Evolutionary conservation across 2,888 invertebrate genomes (phyloP).

Genomic region (Apantesis nais): DNA sequence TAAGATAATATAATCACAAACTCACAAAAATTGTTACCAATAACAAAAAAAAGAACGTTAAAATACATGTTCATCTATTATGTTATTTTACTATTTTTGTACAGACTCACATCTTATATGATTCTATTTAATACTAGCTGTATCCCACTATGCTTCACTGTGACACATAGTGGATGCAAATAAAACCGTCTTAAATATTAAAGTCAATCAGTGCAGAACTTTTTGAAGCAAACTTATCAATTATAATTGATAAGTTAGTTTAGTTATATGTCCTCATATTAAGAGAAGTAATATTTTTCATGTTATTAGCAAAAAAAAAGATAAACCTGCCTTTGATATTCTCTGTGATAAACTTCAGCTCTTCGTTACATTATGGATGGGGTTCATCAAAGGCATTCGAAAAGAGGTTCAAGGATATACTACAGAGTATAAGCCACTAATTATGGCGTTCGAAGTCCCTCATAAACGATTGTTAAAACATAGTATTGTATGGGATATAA

Average conservation of each 20-base stretch:
- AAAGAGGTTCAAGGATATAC: neutral
- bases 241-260: no score
- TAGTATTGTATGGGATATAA: neutral
- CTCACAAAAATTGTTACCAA: neutral
- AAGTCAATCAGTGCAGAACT: no score
- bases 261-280: neutral
- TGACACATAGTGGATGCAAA: no score
- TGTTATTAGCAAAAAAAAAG: neutral
- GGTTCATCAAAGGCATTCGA: neutral
- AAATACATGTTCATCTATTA: neutral
- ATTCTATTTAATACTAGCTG: neutral
- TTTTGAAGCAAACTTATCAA: no score
- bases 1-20: neutral
- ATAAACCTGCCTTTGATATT: neutral
- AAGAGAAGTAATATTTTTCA: neutral
- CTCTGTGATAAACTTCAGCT: neutral
- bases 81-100: neutral
- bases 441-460: neutral
- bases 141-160: no score
- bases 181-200: no score
- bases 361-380: neutral
- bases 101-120: neutral
- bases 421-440: neutral
- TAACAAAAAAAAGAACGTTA: neutral
- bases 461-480: neutral